Evolutionary conservation across 2,113 vertebrate species (phyloP), one percentile per base, ranked within the genome.

Genomic region (Scomber colias): DNA sequence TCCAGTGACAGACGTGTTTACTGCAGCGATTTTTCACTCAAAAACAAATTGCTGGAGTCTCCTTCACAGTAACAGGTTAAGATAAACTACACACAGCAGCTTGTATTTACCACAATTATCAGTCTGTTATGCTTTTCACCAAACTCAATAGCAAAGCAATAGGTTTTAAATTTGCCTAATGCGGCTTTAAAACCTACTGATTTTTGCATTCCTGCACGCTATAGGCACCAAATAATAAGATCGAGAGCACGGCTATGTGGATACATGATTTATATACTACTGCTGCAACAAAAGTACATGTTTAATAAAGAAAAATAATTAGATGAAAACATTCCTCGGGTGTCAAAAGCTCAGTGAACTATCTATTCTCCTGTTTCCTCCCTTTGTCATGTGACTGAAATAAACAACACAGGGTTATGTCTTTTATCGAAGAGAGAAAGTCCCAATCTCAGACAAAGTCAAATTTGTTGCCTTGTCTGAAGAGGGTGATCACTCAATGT

Each of bases 401-500:
- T 64, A 70, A 62, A 81, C 60, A 68, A 35, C 19, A 79, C 64
- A 44, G 31, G 14, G 44, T 72, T 31, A 61, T 1, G 12, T 59
- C 83, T 14, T 65, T 85, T 64, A 83, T 71, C 7, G 54, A 17
- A 12, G 19, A 65, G 30, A 65, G 48, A 57, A 50, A 45, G 44
- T 2, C 0, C 3, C 67, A 53, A 15, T 53, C 55, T 78, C 67
- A 81, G 80, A 77, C 71, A 50, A 75, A 79, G 77, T 82, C 75
- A 67, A 77, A 82, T 76, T 4, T 77, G 71, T 82, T 74, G 71
- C 46, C 67, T 74, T 13, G 72, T 71, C 66, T 77, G 79, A 79
- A 45, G 71, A 78, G 70, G 45, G 65, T 17, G 70, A 87, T 89
- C 75, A 54, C 50, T 91, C 81, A 87, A 44, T 17, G 46, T 64